phyloP scores from a whole-genome alignment of 2,888 invertebrate species.

The Drosophila anomelani region DNA sequence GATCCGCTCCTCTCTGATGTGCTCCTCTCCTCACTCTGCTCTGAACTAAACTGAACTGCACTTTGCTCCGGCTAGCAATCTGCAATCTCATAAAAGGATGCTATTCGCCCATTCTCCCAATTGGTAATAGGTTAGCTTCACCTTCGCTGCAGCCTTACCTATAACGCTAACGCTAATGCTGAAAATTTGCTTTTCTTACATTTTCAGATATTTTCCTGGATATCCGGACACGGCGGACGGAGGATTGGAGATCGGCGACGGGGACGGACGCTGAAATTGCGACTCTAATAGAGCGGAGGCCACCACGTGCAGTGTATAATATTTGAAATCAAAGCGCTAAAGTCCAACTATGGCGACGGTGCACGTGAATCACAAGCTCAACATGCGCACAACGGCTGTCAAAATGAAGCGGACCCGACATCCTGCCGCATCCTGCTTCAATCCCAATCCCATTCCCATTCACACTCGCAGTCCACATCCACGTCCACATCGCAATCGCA shows the following conservation, averaged over 20 bases:
- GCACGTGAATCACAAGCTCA: conserved; percentile 72
- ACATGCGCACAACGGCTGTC: conserved; percentile 82
- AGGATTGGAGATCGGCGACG: conserved; percentile 9
- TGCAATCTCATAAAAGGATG: conserved; percentile 45
- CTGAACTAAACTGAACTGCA: conserved; percentile 14
- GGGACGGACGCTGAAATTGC: conserved; percentile 51
- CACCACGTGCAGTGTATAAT: conserved; percentile 80
- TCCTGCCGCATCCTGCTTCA: conserved; percentile 30
- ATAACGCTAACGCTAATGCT: conserved; percentile 6
- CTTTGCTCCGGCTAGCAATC: conserved; percentile 39
- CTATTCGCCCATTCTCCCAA: conserved; percentile 5
- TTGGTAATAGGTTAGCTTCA: conserved; percentile 16
- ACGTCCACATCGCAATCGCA: conserved; percentile 7
- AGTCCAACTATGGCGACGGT: conserved; percentile 76
- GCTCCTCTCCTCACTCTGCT: conserved; percentile 32
- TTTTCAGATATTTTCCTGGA: conserved; percentile 43
- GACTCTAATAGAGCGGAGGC: conserved; percentile 50
- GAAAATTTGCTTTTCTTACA: conserved; percentile 27
- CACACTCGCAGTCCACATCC: conserved; percentile 1
- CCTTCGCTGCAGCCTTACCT: neutral
- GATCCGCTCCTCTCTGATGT: neutral
- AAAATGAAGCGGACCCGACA: conserved; percentile 76
- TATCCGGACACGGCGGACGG: conserved; percentile 15
- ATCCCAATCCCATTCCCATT: conserved; percentile 3
- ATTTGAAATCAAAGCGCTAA: conserved; percentile 84